Evolutionary conservation across 2,113 vertebrate genomes (phyloP), one percentile per base, ranked within the genome.

Genomic region (Epinephelus cyanopodus): DNA sequence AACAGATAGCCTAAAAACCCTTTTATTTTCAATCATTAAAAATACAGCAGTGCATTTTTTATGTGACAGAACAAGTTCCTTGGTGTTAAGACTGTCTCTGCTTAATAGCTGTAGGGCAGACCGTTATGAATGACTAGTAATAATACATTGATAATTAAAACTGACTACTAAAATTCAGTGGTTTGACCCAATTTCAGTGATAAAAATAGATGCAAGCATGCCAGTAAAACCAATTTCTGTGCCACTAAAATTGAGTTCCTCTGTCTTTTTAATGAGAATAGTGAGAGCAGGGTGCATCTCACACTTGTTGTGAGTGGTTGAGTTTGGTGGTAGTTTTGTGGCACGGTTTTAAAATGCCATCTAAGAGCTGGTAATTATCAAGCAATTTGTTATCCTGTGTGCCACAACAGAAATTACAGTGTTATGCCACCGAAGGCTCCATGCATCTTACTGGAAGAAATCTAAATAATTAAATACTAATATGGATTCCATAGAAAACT

Each of bases 391-490:
- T 70, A 77, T 84, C 65, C 17, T 66, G 37, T 6, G 25, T 42
- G n/a, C 25, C 62, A 53, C 47, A 65, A 42, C 8, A 74, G 21
- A 61, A 61, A 71, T 61, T 4, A 68, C 50, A 53, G n/a, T 52
- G 53, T 68, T 37, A 54, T 48, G n/a, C 10, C 14, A 19, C 37
- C 50, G 45, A 71, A 45, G 53, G 56, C 42, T 33, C 23, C 23
- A n/a, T 54, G 9, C 17, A 53, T 84, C 69, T 19, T 67, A 54
- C 37, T 73, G 56, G 58, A 19, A 75, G 42, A 82, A 64, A 79
- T 78, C 18, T 92, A 83, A 93, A 92, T 93, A 78, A 93, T 93
- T 90, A 18, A 93, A 85, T 29, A 62, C 48, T n/a, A 5, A n/a
- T 82, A 78, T 86, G 79, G 79, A 89, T 89, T 85, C 58, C 42